A percentile compares a stretch with the other conserved stretches of the same genome.
Evolutionary conservation across 2,113 vertebrate genomes (phyloP).

Genomic region (Platysteira castanea): DNA sequence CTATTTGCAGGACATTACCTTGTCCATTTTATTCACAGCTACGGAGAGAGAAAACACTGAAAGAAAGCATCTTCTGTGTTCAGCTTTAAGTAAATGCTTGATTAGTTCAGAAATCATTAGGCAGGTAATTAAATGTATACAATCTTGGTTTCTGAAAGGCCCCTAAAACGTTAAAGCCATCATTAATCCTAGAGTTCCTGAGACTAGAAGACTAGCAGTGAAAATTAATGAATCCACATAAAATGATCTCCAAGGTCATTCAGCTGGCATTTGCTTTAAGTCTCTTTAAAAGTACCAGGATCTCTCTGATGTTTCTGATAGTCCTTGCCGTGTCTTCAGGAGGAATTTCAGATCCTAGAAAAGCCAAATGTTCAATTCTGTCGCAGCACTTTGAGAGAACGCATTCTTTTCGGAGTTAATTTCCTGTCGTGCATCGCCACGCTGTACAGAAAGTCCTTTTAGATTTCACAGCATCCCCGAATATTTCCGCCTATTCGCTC

Average conservation of each 20-base stretch:
- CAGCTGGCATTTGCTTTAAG: conserved; percentile 48
- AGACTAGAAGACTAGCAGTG: conserved; percentile 47
- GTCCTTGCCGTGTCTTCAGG: conserved; percentile 59
- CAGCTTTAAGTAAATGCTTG: conserved; percentile 64
- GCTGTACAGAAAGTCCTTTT: conserved; percentile 48
- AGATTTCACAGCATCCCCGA: conserved; percentile 53
- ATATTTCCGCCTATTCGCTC: conserved; percentile 18
- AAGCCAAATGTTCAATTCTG: conserved; percentile 32
- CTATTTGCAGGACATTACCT: conserved; percentile 61
- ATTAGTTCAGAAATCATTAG: conserved; percentile 65
- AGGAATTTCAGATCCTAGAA: conserved; percentile 43
- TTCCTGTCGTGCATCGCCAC: conserved; percentile 33
- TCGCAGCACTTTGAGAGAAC: conserved; percentile 58
- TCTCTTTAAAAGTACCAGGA: conserved; percentile 59
- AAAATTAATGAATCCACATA: conserved; percentile 58
- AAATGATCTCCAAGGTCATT: conserved; percentile 77
- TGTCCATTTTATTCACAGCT: conserved; percentile 55
- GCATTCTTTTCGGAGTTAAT: conserved; percentile 71
- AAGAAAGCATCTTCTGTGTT: conserved; percentile 57
- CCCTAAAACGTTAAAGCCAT: conserved; percentile 49
- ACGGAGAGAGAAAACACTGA: conserved; percentile 49
- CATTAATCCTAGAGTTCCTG: conserved; percentile 64
- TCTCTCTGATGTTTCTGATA: conserved; percentile 34
- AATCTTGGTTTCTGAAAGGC: conserved; percentile 59
- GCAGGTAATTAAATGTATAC: conserved; percentile 29